These are phyloP conservation scores for Cryptoprocta ferox DNA, from an alignment of 2,797 vertebrate species.

Conservation along the genomic window DNA sequence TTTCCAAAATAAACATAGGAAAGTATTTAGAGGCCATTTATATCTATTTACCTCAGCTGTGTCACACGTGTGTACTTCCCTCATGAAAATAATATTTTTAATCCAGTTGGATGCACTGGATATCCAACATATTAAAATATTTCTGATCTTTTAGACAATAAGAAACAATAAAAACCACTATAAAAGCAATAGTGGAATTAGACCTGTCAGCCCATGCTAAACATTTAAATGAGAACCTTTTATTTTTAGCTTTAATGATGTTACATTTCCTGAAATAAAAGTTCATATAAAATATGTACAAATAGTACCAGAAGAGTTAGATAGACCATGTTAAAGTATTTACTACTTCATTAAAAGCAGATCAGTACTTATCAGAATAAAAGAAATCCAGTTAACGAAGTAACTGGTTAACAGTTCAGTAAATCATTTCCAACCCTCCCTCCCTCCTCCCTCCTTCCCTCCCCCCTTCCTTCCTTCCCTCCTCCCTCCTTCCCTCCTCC, in stretches of 20 bases:
- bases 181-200: conserved; percentile 50
- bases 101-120: not conserved
- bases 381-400: conserved; percentile 49
- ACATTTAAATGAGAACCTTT: not conserved
- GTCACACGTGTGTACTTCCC: conserved; percentile 73
- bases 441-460: not conserved
- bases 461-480: too few species aligned
- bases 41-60: conserved; percentile 78
- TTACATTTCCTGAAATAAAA: conserved; percentile 53
- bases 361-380: not conserved
- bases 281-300: conserved; percentile 12
- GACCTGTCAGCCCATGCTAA: not conserved
- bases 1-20: conserved; percentile 80
- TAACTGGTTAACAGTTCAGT: not conserved
- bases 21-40: conserved; percentile 69
- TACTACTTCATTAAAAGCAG: conserved; percentile 50
- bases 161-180: conserved; percentile 40
- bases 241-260: conserved; percentile 44
- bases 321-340: not conserved
- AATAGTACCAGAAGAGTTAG: conserved; percentile 17
- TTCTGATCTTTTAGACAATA: conserved; percentile 64
- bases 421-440: not conserved
- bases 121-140: conserved; percentile 49
- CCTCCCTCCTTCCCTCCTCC: too few species aligned
- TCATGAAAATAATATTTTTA: not conserved